A percentile compares a stretch with the other conserved stretches of the same genome.
phyloP scores from a whole-genome alignment of 2,113 vertebrate species.

The Atlantisia rogersi region DNA sequence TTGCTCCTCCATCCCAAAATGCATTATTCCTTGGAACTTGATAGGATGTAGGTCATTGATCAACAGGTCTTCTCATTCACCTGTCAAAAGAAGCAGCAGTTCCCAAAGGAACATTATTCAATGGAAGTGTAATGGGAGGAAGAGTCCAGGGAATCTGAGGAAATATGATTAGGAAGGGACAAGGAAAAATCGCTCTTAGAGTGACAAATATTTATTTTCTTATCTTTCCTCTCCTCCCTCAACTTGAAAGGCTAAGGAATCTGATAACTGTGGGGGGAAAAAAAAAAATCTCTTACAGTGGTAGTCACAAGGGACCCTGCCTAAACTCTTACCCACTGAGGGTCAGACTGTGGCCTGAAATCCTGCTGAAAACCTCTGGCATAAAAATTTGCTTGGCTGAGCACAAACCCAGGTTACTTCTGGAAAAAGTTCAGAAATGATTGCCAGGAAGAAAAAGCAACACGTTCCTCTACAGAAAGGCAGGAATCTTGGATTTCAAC shows the following conservation, averaged over 20 bases:
- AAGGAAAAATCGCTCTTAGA: background rate
- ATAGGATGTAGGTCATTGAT: background rate
- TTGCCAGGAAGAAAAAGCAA: background rate
- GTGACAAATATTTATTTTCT: background rate
- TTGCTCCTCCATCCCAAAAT: background rate
- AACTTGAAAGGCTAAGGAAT: background rate
- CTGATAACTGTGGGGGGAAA: background rate
- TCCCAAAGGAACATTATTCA: background rate
- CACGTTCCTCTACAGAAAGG: background rate
- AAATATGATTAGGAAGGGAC: background rate
- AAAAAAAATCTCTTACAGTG: background rate
- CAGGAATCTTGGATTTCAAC: background rate
- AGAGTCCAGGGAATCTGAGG: background rate
- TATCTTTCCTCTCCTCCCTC: background rate
- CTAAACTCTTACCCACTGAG: background rate
- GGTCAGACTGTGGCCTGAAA: background rate
- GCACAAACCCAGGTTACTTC: background rate
- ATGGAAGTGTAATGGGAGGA: background rate
- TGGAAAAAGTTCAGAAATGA: background rate
- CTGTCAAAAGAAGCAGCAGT: background rate
- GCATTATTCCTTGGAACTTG: slow-evolving; percentile 11
- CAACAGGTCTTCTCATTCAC: background rate
- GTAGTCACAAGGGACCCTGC: background rate
- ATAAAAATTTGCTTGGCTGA: background rate
- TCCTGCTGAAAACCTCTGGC: background rate